Evolutionary conservation across 2,888 invertebrate species (phyloP), one percentile per base, ranked within the genome.

Genomic region (Lypha dubia): DNA sequence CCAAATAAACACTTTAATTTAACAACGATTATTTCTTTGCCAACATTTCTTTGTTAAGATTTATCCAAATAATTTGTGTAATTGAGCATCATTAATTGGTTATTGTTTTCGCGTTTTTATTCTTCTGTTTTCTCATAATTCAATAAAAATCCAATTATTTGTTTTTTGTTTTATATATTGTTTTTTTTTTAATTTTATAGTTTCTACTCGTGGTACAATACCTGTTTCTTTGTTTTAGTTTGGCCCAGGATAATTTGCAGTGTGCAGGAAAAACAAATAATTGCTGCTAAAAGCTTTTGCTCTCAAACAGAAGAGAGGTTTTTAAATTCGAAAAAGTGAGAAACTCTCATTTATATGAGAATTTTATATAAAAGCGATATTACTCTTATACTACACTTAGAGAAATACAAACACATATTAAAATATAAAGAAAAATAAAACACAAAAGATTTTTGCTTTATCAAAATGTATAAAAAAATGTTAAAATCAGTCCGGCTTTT

Each of bases 191-290:
- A 56, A 58, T 74, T 63, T 53, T 1, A 13, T 68, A 38, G 15
- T 24, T 46, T 44, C n/a, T n/a, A n/a, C n/a, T n/a, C n/a, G 6
- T 3, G 41, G n/a, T 44, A 71, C 8, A 15, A 41, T n/a, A 63
- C 44, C 20, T 51, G 79, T 74, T 80, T 51, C 46, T 67, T 80
- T 63, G 15, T 67, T 63, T 46, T 15, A 32, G 76, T 35, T 71
- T 80, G 53, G 73, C 80, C 79, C 84, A 84, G 84, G 73, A 84
- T 73, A 68, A 73, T 46, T 75, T 74, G 1, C 46, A n/a, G n/a
- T n/a, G 17, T 68, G 28, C 32, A 3, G 46, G 60, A 49, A 83
- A 56, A 49, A 46, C 3, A n/a, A 79, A 22, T 15, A 65, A 44
- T 28, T 20, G 2, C 67, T 73, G 76, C 70, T 49, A 67, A 83